phyloP scores from a whole-genome alignment of 2,797 vertebrate genomes.

The Acanthis flammea region DNA sequence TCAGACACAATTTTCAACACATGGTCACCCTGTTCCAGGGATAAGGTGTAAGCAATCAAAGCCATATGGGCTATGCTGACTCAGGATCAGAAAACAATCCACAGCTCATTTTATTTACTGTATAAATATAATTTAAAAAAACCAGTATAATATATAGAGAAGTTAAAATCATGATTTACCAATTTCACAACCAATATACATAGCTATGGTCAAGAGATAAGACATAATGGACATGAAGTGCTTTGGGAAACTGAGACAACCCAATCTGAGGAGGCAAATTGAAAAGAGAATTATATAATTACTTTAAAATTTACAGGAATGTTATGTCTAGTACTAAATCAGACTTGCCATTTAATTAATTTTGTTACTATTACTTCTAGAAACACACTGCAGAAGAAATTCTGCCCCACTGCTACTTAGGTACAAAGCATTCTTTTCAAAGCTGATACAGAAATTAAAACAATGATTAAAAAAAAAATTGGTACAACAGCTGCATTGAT shows the following conservation, averaged over 20 bases:
- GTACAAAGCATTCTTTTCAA: not conserved
- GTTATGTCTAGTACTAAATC: not conserved
- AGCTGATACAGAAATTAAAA: not conserved
- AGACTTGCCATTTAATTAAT: not conserved
- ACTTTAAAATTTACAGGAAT: not conserved
- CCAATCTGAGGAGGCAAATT: not conserved
- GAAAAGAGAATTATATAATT: not conserved
- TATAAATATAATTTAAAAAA: not conserved
- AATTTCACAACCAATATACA: not conserved
- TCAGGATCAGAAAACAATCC: not conserved
- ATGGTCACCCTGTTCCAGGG: not conserved
- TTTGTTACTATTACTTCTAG: not conserved
- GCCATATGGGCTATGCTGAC: not conserved
- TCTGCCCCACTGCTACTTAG: not conserved
- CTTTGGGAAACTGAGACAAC: not conserved
- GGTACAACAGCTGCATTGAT: not conserved
- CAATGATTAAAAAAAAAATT: not conserved
- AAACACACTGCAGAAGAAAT: not conserved
- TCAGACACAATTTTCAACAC: not conserved
- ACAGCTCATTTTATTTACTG: not conserved
- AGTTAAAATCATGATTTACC: not conserved
- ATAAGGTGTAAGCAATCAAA: not conserved
- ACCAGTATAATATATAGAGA: not conserved
- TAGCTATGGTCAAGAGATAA: not conserved
- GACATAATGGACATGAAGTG: not conserved